phyloP scores from a whole-genome alignment of 2,888 invertebrate species.

The Oligia strigilis region DNA sequence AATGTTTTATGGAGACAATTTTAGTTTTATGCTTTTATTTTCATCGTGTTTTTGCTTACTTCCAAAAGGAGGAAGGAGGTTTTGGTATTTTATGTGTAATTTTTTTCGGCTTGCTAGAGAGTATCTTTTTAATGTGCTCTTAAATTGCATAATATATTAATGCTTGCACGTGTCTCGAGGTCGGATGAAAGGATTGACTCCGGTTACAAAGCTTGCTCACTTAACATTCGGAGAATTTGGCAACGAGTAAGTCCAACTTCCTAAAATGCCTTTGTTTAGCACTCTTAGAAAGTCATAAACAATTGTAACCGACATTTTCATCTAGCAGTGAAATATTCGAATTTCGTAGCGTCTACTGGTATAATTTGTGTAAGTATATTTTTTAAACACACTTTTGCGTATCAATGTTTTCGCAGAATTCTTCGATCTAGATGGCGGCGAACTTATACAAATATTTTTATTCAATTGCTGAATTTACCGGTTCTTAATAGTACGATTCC shows the following conservation, averaged over 20 bases:
- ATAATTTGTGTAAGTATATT: background rate
- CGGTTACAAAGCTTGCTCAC: background rate
- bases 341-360: background rate
- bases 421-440: background rate
- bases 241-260: background rate
- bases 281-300: background rate
- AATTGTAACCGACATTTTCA: background rate
- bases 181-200: background rate
- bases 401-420: background rate
- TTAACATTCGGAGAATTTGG: background rate
- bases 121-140: background rate
- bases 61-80: background rate
- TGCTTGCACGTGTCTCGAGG: background rate
- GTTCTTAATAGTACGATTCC: background rate
- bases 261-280: background rate
- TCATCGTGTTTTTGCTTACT: background rate
- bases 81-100: background rate
- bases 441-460: background rate
- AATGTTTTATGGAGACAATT: slow-evolving; percentile 15
- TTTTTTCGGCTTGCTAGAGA: background rate
- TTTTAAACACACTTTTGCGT: background rate
- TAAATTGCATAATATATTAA: background rate
- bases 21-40: slow-evolving; percentile 20
- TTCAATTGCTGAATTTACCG: background rate
- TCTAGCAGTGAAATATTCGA: background rate